phyloP scores from a whole-genome alignment of 2,113 vertebrate genomes.

The Pseudonaja textilis region DNA sequence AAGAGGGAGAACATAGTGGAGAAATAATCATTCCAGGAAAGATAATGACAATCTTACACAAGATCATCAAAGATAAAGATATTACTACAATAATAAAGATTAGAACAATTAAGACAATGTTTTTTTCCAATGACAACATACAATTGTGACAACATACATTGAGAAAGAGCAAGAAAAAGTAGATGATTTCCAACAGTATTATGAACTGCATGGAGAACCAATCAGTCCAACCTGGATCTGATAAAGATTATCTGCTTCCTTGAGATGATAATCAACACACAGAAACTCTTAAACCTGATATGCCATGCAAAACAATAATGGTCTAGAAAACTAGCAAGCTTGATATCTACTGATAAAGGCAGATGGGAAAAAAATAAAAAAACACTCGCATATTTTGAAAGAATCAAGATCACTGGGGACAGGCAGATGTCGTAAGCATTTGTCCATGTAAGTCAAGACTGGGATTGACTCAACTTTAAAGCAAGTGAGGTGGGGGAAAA shows the following conservation, averaged over 20 bases:
- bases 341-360: not conserved
- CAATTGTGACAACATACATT: not conserved
- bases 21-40: not conserved
- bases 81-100: not conserved
- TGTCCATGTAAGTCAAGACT: not conserved
- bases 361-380: not conserved
- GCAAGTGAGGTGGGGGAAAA: not conserved
- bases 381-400: not conserved
- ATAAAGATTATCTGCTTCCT: not conserved
- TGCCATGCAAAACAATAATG: not conserved
- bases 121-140: not conserved
- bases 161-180: not conserved
- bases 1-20: not conserved
- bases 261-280: not conserved
- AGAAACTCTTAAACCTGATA: not conserved
- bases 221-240: not conserved
- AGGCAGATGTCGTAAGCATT: not conserved
- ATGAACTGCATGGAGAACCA: not conserved
- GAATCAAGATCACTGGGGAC: not conserved
- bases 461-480: not conserved
- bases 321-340: not conserved
- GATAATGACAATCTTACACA: not conserved
- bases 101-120: not conserved
- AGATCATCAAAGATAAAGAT: not conserved
- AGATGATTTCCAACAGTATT: not conserved